These are phyloP conservation scores for Caenorhabditis virilis DNA, from an alignment of 2,888 invertebrate species.

Conservation along the genomic window DNA sequence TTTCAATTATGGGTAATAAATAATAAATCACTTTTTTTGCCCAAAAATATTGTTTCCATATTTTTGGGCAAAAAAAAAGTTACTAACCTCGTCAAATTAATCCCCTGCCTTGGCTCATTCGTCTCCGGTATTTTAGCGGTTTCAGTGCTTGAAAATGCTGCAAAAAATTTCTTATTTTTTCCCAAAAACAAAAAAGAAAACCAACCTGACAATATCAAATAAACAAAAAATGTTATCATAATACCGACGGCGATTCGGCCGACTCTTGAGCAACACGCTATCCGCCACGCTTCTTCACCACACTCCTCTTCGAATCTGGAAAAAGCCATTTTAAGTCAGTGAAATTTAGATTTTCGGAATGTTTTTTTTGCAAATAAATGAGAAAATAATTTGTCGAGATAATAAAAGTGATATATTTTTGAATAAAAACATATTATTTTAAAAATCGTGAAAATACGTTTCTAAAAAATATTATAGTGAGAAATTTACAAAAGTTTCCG, in stretches of 20 bases:
- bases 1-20: no score
- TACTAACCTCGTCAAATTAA: constrained; percentile 27
- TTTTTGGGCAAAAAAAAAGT: no score
- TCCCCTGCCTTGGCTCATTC: constrained; percentile 26
- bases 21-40: no score
- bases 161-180: background rate
- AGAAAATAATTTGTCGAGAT: background rate
- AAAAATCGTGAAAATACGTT: background rate
- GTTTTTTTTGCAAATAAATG: background rate
- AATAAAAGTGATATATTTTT: background rate
- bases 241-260: constrained; percentile 41
- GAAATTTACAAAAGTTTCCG: background rate
- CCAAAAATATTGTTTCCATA: no score
- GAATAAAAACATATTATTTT: background rate
- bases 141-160: constrained; percentile 23
- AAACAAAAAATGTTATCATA: constrained; percentile 31
- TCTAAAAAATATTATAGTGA: background rate
- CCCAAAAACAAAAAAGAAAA: background rate
- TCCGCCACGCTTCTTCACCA: constrained; percentile 41
- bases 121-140: constrained; percentile 9
- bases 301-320: constrained; percentile 39
- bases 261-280: constrained; percentile 47
- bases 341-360: background rate
- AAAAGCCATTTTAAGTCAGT: constrained; percentile 9
- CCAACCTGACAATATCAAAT: constrained; percentile 30